Base-by-base conservation (phyloP, 2,797 vertebrate species). In the Chanos chanos region DNA sequence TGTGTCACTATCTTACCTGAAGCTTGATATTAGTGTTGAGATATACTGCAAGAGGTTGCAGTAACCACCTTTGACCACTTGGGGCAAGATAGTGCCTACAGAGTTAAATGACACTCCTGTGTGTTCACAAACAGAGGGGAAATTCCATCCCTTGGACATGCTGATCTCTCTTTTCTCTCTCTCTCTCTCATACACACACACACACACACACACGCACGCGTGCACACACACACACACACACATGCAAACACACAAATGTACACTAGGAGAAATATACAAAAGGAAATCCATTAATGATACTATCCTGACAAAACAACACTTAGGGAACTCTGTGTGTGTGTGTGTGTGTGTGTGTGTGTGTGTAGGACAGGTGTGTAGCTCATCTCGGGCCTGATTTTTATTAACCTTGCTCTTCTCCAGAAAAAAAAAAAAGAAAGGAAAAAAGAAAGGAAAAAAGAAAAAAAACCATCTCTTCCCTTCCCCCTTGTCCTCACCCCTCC, bases 101-200 rank as follows among this genome's bases (percentile, higher is more conserved):
- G 19, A 3, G n/a, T 45, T 24, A 53, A 52, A 28, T 5, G 59
- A 47, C 16, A 30, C 22, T 40, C 7, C 27, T 21, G 12, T 41
- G 15, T 63, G 25, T 61, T 72, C 52, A 66, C 37, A 39, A 62
- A 68, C 60, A 10, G 22, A 54, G 34, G 56, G 70, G 64, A 59
- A 69, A 73, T 73, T 70, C 63, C 66, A 64, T 45, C 8, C 0
- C 4, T 40, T 73, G 67, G n/a, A n/a, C n/a, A n/a, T n/a, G n/a
- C n/a, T n/a, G n/a, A n/a, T n/a, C n/a, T n/a, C n/a, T n/a, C n/a
- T n/a, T n/a, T n/a, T n/a, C n/a, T n/a, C n/a, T n/a, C n/a, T n/a
- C n/a, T n/a, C n/a, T n/a, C n/a, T n/a, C n/a, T n/a, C n/a, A n/a
- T n/a, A 78, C 45, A 40, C 25, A 34, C 39, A 60, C 28, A 52